Evolutionary conservation across 2,888 invertebrate species (phyloP), one percentile per base, ranked within the genome.

Genomic region (Andrena fulva): DNA sequence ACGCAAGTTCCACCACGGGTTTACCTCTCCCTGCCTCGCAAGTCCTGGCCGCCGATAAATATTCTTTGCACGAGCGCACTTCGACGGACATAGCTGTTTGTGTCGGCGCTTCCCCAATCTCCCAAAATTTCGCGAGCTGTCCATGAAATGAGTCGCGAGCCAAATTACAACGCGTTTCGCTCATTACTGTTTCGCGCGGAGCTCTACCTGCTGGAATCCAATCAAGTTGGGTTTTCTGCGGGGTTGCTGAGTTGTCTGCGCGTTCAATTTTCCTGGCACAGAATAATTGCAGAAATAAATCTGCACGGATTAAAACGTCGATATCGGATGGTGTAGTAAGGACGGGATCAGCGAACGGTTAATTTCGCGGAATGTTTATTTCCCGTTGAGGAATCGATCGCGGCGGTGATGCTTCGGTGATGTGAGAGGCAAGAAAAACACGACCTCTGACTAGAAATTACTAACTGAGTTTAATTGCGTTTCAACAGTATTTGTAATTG

Each of bases 141-240:
- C 64, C 6, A 35, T 48, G 52, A 10, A 62, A 50, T 10, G 2
- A 2, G 2, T 62, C 54, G 3, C 29, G 20, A 5, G 35, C 66
- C 31, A 68, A n/a, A 63, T 67, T 27, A 8, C 50, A 73, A 1
- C 2, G 10, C 5, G 16, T 3, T 7, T 24, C 7, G 60, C 2
- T 4, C 7, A 6, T 4, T 7, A 20, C 3, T 1, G 16, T 1
- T 1, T 52, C 8, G 0, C n/a, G 2, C 0, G 63, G 1, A 2
- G 33, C 3, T n/a, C 42, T 31, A 10, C 78, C 80, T 0, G 56
- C 54, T 0, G 81, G n/a, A 0, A 83, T 48, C 79, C 80, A 85
- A 0, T 79, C 83, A 0, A 83, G 12, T 16, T 63, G 6, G 0
- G 76, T 80, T 20, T 83, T 60, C 68, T 66, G 12, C 29, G 69